These are phyloP conservation scores for Anoncus sp. DNA, from an alignment of 2,888 invertebrate genomes.

Conservation along the genomic window DNA sequence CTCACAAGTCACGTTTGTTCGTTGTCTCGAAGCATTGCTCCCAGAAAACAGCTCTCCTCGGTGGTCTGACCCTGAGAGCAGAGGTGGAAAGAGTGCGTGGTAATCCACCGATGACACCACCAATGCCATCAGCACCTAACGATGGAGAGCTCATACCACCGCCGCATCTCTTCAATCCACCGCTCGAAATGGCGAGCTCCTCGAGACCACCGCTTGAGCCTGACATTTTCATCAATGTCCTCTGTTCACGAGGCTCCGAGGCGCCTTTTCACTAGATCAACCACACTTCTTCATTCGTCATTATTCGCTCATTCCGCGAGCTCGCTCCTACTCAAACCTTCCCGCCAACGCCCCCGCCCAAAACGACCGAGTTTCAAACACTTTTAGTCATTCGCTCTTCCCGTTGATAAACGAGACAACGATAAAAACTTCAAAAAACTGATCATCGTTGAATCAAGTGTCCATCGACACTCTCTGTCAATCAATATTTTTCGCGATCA, in stretches of 20 bases:
- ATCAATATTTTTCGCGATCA: not conserved
- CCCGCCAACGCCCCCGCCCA: no score
- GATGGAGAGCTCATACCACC: constrained; percentile 83
- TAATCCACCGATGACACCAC: constrained; percentile 82
- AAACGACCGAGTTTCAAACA: not conserved
- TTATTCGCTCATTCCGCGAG: constrained; percentile 1
- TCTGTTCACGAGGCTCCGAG: constrained; percentile 40
- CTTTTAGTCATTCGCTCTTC: constrained; percentile 1
- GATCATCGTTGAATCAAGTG: constrained; percentile 8
- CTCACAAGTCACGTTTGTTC: constrained; percentile 89
- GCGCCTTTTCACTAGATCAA: constrained; percentile 29
- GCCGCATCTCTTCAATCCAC: constrained; percentile 81
- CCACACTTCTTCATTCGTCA: constrained; percentile 24
- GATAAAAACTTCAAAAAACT: not conserved
- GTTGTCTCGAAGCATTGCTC: constrained; percentile 92
- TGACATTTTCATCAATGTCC: constrained; percentile 73
- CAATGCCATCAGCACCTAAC: constrained; percentile 75
- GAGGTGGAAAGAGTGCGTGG: constrained; percentile 92
- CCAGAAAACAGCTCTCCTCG: constrained; percentile 92
- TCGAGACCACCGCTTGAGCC: constrained; percentile 77
- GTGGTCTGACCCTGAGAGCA: constrained; percentile 89
- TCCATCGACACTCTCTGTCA: not conserved
- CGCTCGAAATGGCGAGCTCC: constrained; percentile 67
- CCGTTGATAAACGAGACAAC: not conserved
- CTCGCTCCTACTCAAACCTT: not conserved